Conservation (phyloP, 2,797 vertebrate genomes). For the Neoniphon sammara region DNA sequence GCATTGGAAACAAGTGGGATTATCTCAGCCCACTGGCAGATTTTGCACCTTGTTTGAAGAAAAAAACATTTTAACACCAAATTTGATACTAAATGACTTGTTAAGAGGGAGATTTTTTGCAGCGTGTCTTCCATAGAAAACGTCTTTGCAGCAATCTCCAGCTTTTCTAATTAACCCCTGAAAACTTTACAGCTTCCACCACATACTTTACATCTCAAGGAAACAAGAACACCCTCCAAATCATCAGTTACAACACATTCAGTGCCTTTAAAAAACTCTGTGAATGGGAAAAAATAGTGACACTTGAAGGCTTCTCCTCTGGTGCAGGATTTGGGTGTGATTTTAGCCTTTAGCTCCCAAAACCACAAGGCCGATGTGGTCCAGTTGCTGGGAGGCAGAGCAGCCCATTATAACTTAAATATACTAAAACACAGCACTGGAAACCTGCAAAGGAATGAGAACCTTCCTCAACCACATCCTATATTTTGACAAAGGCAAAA, state of each 20-base stretch:
- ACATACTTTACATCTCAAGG: neutral
- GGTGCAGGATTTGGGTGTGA: conserved; percentile 45
- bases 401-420: conserved; percentile 8
- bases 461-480: conserved; percentile 22
- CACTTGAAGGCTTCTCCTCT: conserved; percentile 27
- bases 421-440: conserved; percentile 10
- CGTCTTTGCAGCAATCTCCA: neutral
- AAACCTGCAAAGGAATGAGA: conserved; percentile 13
- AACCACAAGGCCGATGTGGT: conserved; percentile 45
- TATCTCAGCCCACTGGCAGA: too few species aligned
- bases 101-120: too few species aligned
- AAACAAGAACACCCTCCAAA: neutral
- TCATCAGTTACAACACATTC: conserved; percentile 9
- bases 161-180: conserved; percentile 9
- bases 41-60: too few species aligned
- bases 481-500: neutral
- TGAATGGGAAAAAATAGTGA: neutral
- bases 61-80: too few species aligned
- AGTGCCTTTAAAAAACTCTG: neutral
- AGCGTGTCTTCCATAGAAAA: neutral
- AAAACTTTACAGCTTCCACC: conserved; percentile 1
- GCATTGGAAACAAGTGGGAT: too few species aligned
- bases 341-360: conserved; percentile 34
- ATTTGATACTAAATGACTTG: too few species aligned
- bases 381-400: conserved; percentile 18